Conservation (phyloP, 2,888 invertebrate species). For the Polyploca ridens region DNA sequence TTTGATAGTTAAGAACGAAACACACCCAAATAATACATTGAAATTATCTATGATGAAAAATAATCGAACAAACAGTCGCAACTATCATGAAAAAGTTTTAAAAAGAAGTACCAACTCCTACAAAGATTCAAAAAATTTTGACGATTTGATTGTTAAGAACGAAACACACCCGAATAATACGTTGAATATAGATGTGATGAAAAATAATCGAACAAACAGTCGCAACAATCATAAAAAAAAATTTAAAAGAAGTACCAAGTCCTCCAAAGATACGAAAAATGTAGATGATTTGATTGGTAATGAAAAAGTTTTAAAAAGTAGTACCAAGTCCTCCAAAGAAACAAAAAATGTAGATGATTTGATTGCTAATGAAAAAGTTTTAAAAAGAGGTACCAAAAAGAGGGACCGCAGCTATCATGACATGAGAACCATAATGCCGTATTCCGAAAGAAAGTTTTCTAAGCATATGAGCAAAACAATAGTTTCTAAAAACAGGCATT, state of each 20-base stretch:
- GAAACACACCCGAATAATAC: neutral
- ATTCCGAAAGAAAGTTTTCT: conserved; percentile 33
- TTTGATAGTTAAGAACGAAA: neutral
- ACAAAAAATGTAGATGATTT: too few relatives aligned
- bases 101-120: neutral
- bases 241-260: too few relatives aligned
- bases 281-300: too few relatives aligned
- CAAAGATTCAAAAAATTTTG: neutral
- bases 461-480: conserved; percentile 18
- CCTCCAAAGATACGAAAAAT: too few relatives aligned
- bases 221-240: too few relatives aligned
- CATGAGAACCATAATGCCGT: conserved; percentile 35
- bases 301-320: too few relatives aligned
- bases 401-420: neutral
- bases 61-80: neutral
- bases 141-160: neutral
- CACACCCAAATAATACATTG: neutral
- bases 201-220: neutral
- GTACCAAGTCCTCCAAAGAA: too few relatives aligned
- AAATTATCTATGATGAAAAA: neutral
- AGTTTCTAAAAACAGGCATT: neutral
- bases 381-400: too few relatives aligned
- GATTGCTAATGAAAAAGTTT: too few relatives aligned
- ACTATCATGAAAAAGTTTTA: neutral
- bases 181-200: neutral